These are phyloP conservation scores for Enteromius radiatus DNA, from an alignment of 2,797 vertebrate species.

Conservation along the genomic window DNA sequence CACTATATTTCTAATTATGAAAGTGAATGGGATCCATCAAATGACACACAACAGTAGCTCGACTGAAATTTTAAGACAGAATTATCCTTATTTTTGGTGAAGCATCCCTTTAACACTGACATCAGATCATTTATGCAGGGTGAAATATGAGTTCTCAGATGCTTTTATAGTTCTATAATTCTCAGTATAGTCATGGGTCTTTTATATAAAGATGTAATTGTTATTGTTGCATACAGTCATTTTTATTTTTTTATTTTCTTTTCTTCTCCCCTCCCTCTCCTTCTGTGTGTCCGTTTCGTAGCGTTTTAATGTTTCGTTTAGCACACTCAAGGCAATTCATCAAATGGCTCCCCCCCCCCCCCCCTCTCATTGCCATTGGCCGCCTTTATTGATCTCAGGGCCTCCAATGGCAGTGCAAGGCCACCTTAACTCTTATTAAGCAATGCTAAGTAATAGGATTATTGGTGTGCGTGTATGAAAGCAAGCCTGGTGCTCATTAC, in stretches of 20 bases:
- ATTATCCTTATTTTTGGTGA: background rate
- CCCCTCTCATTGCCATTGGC: slow-evolving; percentile 31
- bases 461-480: slow-evolving; percentile 29
- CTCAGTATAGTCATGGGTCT: background rate
- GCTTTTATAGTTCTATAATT: slow-evolving; percentile 20
- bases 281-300: slow-evolving; percentile 18
- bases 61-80: background rate
- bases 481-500: slow-evolving; percentile 44
- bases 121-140: slow-evolving; percentile 12
- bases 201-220: background rate
- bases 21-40: background rate
- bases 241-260: too few species aligned
- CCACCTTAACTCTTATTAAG: slow-evolving; percentile 50
- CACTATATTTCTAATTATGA: background rate
- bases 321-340: slow-evolving; percentile 24
- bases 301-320: slow-evolving; percentile 40
- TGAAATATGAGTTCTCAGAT: slow-evolving; percentile 1
- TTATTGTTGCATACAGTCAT: background rate
- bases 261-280: too few species aligned
- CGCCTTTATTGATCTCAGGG: slow-evolving; percentile 24
- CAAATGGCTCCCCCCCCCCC: background rate
- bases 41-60: background rate
- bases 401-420: slow-evolving; percentile 16
- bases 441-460: slow-evolving; percentile 27
- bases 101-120: background rate